phyloP scores from a whole-genome alignment of 2,888 invertebrate species.

The Hydropsyche betteni region DNA sequence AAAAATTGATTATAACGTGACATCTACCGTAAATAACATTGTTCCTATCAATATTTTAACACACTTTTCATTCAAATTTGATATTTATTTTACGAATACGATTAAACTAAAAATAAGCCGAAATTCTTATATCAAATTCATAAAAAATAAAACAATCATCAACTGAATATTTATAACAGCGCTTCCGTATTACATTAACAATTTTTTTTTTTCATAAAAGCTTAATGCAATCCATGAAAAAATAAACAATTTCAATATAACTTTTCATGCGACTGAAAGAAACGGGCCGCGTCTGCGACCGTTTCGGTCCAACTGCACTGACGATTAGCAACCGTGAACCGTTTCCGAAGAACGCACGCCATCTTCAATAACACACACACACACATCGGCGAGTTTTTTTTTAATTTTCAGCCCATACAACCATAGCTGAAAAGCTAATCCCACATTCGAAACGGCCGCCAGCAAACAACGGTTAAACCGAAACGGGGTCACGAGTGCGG shows the following conservation, averaged over 20 bases:
- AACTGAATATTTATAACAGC: too few relatives aligned
- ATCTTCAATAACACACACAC: background rate
- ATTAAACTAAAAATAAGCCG: too few relatives aligned
- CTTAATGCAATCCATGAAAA: background rate
- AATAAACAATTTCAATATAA: too few relatives aligned
- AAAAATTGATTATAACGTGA: too few relatives aligned
- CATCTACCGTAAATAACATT: too few relatives aligned
- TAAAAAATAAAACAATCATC: too few relatives aligned
- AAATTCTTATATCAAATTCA: too few relatives aligned
- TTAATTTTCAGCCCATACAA: too few relatives aligned
- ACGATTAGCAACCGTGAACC: constrained; percentile 29
- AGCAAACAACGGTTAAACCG: constrained; percentile 19
- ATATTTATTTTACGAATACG: too few relatives aligned
- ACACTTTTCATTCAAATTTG: too few relatives aligned
- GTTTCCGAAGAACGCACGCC: background rate
- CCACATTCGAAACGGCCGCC: background rate
- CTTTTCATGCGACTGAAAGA: background rate
- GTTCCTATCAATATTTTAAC: too few relatives aligned
- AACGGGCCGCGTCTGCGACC: constrained; percentile 17
- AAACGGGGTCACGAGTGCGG: constrained; percentile 22
- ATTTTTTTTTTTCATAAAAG: background rate
- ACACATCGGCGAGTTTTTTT: background rate
- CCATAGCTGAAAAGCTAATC: constrained; percentile 20
- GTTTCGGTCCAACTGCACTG: constrained; percentile 27
- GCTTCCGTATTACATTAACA: background rate